Conservation (phyloP, 2,888 invertebrate species). For the Melolontha melolontha region DNA sequence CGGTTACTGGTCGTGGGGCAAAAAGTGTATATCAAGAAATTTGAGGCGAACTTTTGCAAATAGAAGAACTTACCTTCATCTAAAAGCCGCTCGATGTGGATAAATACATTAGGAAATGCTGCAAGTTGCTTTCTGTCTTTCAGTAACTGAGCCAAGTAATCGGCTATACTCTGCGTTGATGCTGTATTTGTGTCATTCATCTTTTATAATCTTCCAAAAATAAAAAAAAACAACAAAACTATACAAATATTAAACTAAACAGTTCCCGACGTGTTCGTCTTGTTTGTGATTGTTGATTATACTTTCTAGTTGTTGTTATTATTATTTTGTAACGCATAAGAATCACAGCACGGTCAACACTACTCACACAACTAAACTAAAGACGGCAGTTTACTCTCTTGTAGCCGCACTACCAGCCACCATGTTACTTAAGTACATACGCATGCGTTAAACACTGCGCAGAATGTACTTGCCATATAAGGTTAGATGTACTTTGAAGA, state of each 20-base stretch:
- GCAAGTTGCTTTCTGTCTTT: conserved; percentile 99
- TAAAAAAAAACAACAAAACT: conserved; percentile 29
- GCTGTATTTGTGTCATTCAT: conserved; percentile 64
- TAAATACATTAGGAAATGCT: conserved; percentile 99
- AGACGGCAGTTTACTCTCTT: conserved; percentile 7
- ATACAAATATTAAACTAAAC: conserved; percentile 10
- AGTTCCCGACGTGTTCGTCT: neutral
- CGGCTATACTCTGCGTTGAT: conserved; percentile 96
- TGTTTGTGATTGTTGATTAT: neutral
- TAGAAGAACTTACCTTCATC: conserved; percentile 89
- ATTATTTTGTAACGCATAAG: conserved; percentile 30
- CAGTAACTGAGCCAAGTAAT: conserved; percentile 99
- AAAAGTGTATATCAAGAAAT: conserved; percentile 9
- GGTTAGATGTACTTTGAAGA: conserved; percentile 23
- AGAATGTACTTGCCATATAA: conserved; percentile 44
- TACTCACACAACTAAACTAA: conserved; percentile 31
- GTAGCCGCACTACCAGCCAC: conserved; percentile 30
- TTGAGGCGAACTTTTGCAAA: neutral
- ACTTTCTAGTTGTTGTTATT: conserved; percentile 8
- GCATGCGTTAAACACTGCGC: conserved; percentile 41
- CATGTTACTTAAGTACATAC: conserved; percentile 43
- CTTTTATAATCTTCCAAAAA: conserved; percentile 47
- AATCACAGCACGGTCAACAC: conserved; percentile 37
- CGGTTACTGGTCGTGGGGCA: neutral
- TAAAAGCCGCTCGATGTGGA: conserved; percentile 98